Evolutionary conservation across 2,888 invertebrate species (phyloP).

Genomic region (Acleris holmiana): DNA sequence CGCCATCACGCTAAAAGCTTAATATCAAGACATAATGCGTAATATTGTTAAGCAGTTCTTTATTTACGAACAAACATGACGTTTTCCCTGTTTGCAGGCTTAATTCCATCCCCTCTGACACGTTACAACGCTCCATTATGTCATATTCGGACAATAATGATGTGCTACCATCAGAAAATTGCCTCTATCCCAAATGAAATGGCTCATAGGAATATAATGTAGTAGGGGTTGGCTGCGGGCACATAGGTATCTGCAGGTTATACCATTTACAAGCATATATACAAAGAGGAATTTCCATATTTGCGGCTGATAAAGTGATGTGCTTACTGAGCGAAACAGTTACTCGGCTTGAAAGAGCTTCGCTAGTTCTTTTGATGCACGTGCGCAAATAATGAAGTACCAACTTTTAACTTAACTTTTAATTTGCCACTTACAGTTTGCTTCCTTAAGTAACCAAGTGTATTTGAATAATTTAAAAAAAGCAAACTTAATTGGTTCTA

Average conservation of each 20-base stretch:
- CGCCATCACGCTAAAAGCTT: constrained; percentile 4
- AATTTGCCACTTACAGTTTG: constrained; percentile 14
- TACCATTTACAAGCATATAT: constrained; percentile 25
- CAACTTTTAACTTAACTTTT: constrained; percentile 10
- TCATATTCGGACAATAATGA: constrained; percentile 63
- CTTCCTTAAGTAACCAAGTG: neutral
- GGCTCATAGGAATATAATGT: constrained; percentile 45
- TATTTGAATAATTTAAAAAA: too few relatives aligned
- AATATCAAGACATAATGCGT: constrained; percentile 26
- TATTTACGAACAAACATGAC: constrained; percentile 45
- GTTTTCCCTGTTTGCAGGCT: constrained; percentile 48
- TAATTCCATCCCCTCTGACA: constrained; percentile 56
- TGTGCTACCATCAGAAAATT: constrained; percentile 58
- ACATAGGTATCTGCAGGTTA: constrained; percentile 40
- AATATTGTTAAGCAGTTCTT: constrained; percentile 37
- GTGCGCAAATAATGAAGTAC: constrained; percentile 18
- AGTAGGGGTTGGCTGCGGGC: constrained; percentile 44
- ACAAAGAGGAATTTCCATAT: constrained; percentile 27
- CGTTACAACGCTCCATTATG: constrained; percentile 59
- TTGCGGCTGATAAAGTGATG: constrained; percentile 26
- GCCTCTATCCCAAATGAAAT: constrained; percentile 59
- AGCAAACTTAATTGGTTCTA: too few relatives aligned
- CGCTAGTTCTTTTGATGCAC: constrained; percentile 21
- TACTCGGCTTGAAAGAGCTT: constrained; percentile 22
- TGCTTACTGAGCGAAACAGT: constrained; percentile 19